Percentiles rank a stretch among this genome's conserved stretches.
Evolutionary conservation across 1,140 invertebrate genomes (phyloP).

Genomic region (Chelonus insularis): DNA sequence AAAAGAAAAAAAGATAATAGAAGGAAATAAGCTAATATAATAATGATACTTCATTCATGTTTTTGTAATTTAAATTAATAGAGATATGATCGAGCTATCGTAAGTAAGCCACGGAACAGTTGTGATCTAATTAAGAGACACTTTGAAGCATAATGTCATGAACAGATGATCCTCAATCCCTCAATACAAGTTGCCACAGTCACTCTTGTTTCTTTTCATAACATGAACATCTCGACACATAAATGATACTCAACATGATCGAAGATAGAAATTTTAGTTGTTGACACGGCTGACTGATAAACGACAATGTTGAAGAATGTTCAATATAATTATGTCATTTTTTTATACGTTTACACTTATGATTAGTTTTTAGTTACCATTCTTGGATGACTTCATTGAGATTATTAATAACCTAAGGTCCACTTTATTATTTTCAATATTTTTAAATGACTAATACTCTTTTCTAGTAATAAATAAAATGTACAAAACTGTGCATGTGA

Average conservation of each 20-base stretch:
- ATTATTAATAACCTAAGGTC: too few species aligned
- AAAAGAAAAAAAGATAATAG: slow-evolving; percentile 26
- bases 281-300: slow-evolving; percentile 12
- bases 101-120: neutral
- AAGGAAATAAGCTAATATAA: slow-evolving; percentile 16
- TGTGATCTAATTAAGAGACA: neutral
- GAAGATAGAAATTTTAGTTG: neutral
- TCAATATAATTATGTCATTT: neutral
- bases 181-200: too few species aligned
- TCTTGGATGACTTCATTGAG: too few species aligned
- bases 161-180: too few species aligned
- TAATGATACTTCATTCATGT: neutral
- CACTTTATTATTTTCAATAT: too few species aligned
- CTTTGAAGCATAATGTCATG: neutral
- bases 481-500: too few species aligned
- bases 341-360: neutral
- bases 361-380: slow-evolving; percentile 11
- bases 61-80: neutral
- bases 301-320: neutral
- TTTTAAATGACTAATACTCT: too few species aligned
- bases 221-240: neutral
- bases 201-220: too few species aligned
- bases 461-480: too few species aligned
- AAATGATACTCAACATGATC: neutral
- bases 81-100: neutral